Base-by-base conservation (phyloP, 2,113 vertebrate genomes). In the Rostratula benghalensis region DNA sequence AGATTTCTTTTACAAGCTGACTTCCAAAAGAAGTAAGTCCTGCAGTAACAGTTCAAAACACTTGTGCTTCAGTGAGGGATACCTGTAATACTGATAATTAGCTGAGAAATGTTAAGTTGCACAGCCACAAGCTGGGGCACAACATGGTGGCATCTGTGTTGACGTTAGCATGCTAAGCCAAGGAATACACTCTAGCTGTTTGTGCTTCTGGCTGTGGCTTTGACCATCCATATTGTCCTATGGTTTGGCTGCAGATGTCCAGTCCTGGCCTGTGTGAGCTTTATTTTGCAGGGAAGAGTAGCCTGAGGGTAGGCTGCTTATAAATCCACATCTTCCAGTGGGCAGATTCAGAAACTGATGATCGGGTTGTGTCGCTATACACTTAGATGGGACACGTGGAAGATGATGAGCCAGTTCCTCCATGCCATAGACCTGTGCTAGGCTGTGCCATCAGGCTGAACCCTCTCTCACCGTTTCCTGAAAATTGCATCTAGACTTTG, bases 1-100 rank as follows among this genome's bases (percentile, higher is more conserved):
- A 71, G 61, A 60, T 89, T 89, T 91, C 48, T 89, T 87, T 82
- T 64, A 71, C 78, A 86, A 84, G 50, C 48, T 64, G 19, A 13
- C 25, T 80, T 87, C 53, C 41, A 88, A 73, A 80, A 50, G 63
- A 65, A 91, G 21, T 25, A 51, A 51, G 33, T 59, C 56, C 56
- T 59, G 57, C 57, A 14, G 50, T 77, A 31, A 65, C 33, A 54
- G 33, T 63, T 88, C 39, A 64, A 85, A 88, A 83, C 19, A 39
- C 13, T 73, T 71, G 27, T 39, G 23, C 21, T 85, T 82, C 81
- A 41, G 3, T 57, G 46, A 59, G 67, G 16, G 13, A 59, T 77
- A 37, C 57, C 61, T 57, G 7, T 57, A 54, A 41, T 61, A 28
- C 43, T n/a, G n/a, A n/a, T n/a, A n/a, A n/a, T n/a, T n/a, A n/a